Conservation (phyloP, 2,797 vertebrate genomes). For the Gephyroberyx darwinii region DNA sequence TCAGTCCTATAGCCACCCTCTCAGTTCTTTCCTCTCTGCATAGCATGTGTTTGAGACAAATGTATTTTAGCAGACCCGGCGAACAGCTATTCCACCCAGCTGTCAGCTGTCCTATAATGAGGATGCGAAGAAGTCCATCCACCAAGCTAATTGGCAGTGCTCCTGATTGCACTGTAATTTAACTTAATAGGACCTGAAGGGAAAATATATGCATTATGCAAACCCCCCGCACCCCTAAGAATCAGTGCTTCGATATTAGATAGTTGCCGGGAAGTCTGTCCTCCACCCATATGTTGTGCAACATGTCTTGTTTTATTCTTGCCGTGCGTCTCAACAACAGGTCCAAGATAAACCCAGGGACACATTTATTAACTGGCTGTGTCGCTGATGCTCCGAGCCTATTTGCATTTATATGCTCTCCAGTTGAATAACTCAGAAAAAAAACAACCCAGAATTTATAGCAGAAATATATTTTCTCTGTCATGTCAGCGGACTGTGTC, state of each 20-base stretch:
- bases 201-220: background rate
- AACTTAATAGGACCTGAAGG: constrained; percentile 6
- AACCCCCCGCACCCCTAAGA: background rate
- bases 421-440: constrained; percentile 5
- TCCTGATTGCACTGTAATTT: constrained; percentile 5
- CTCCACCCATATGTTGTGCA: background rate
- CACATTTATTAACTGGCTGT: constrained; percentile 22
- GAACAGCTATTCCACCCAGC: background rate
- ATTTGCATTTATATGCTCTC: constrained; percentile 20
- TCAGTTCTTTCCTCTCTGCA: too few species aligned
- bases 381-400: constrained; percentile 5
- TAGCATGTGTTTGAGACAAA: too few species aligned
- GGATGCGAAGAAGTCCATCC: background rate
- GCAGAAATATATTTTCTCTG: background rate
- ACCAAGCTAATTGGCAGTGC: background rate
- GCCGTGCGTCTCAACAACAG: background rate
- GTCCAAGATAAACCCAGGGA: constrained; percentile 8
- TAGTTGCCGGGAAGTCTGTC: background rate
- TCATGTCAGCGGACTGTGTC: constrained; percentile 3
- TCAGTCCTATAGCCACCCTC: too few species aligned
- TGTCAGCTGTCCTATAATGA: constrained; percentile 4
- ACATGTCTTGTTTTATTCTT: constrained; percentile 15
- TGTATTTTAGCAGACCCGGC: too few species aligned
- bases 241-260: background rate
- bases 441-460: background rate